Percentiles rank a stretch among this genome's conserved stretches.
These are phyloP conservation scores for Amphipoea lucens DNA, from an alignment of 2,888 invertebrate genomes.

Conservation along the genomic window DNA sequence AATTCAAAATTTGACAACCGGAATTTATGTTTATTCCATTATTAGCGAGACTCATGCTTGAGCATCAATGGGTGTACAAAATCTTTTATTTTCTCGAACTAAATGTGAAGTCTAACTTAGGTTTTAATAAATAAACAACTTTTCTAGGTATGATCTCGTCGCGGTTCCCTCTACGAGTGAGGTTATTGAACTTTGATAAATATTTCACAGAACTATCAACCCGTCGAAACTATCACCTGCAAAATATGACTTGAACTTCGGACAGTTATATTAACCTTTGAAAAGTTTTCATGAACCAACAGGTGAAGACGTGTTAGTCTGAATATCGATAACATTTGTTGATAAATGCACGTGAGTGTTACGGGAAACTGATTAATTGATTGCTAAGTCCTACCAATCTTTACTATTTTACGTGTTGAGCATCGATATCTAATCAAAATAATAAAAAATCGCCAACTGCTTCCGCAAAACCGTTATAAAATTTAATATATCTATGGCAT, in stretches of 20 bases:
- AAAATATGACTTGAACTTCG: conserved; percentile 27
- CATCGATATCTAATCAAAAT: conserved; percentile 6
- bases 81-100: background rate
- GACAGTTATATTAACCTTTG: conserved; percentile 28
- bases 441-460: background rate
- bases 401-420: background rate
- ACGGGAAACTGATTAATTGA: conserved; percentile 11
- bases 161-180: background rate
- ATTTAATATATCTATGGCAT: background rate
- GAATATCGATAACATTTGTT: conserved; percentile 9
- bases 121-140: background rate
- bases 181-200: background rate
- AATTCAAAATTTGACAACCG: background rate
- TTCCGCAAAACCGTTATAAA: background rate
- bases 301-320: conserved; percentile 21
- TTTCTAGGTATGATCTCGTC: background rate
- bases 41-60: background rate
- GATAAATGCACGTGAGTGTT: conserved; percentile 3
- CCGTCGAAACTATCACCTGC: conserved; percentile 1
- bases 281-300: conserved; percentile 44
- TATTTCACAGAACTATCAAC: conserved; percentile 4
- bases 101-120: background rate
- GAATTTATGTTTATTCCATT: background rate
- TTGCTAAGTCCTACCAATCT: conserved; percentile 9
- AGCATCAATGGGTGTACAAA: background rate